Evolutionary conservation across 1,140 invertebrate species (phyloP), one percentile per base, ranked within the genome.

Genomic region (Eufriesea mexicana): DNA sequence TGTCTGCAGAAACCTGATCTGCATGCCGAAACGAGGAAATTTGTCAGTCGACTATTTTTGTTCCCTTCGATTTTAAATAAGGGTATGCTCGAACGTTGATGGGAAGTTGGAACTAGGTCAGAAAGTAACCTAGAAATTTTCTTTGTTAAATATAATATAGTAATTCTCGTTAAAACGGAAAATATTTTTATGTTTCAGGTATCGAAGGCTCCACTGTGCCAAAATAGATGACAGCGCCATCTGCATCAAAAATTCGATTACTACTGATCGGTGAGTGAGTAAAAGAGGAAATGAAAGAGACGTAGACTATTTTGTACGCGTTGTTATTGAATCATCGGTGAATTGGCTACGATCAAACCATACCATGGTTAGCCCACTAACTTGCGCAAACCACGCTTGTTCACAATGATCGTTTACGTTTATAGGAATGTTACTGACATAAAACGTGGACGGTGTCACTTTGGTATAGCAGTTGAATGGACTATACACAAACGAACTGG

Each of bases 361-460:
- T 49, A 66, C 35, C 7, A 18, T 55, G 42, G 59, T 42, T 62
- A 61, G 28, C 47, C 49, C n/a, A 47, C 49, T 25, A 8, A 25
- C 51, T 25, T 35, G 25, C 23, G 8, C 18, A 20, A 28, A 9
- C 42, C 49, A 35, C 20, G 62, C 35, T 9, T 5, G 45, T 66
- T 54, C 47, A 23, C 57, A 35, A 51, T 28, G 61, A 61, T 81
- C 79, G 55, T 64, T 82, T 68, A 76, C 62, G 62, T 82, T 74
- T 82, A 67, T 59, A 82, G 72, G 61, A 82, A 82, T 76, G 72
- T 51, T 47, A 5, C 54, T 76, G 79, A 42, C 62, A 42, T 76
- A 82, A 76, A 75, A 75, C 42, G 71, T 75, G 49, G 25, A 81
- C 28, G 62, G 71, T 75, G 61, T 81, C 49, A 75, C 61, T 75